Percentiles rank a stretch among this genome's conserved stretches.
phyloP scores from a whole-genome alignment of 2,113 vertebrate species.

The Eubucco bourcierii region DNA sequence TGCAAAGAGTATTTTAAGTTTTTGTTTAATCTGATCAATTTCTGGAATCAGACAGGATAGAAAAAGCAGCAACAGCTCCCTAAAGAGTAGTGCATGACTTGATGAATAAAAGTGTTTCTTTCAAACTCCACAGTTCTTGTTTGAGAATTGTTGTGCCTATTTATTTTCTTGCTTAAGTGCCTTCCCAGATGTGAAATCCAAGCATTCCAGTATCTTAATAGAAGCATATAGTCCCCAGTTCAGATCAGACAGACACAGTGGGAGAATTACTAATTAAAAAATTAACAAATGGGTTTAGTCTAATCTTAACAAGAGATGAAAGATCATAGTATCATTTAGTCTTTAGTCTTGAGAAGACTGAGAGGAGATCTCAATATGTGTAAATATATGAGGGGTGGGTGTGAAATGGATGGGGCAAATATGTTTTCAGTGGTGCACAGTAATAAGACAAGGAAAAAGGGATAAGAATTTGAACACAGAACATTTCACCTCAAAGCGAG shows the following conservation, averaged over 20 bases:
- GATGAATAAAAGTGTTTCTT: background rate
- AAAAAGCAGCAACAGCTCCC: background rate
- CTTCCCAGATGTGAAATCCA: background rate
- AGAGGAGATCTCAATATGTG: no score
- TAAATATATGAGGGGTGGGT: no score
- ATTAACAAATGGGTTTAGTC: background rate
- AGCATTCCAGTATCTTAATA: background rate
- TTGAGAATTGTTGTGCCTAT: background rate
- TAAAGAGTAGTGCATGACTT: background rate
- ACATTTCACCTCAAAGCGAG: no score
- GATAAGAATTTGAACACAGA: no score
- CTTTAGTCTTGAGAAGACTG: no score
- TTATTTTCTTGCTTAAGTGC: rapidly evolving
- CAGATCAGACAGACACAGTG: background rate
- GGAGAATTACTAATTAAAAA: background rate
- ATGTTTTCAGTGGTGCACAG: no score
- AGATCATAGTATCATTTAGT: background rate
- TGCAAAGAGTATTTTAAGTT: background rate
- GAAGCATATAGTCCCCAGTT: background rate
- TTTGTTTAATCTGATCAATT: background rate
- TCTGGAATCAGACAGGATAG: background rate
- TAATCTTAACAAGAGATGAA: background rate
- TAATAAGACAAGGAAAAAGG: no score
- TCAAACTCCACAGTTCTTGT: background rate
- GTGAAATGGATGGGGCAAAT: no score